A percentile compares a stretch with the other conserved stretches of the same genome.
phyloP scores from a whole-genome alignment of 1,140 invertebrate genomes.

The Uloborus diversus region DNA sequence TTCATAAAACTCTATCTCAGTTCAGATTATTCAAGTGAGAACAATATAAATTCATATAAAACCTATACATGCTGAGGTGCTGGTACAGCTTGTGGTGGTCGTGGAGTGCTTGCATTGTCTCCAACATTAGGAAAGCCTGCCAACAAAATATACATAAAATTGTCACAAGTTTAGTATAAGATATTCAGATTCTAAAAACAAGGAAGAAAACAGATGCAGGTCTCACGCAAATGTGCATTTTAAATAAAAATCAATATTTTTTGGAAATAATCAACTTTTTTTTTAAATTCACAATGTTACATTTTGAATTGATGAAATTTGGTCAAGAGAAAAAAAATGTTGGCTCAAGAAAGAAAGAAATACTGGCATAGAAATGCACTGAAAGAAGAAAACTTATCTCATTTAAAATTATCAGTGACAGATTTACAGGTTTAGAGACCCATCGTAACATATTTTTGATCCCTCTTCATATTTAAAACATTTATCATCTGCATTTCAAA shows the following conservation, averaged over 20 bases:
- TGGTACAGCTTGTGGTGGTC: constrained; percentile 2
- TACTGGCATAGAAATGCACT: too few species aligned
- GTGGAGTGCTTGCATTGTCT: constrained; percentile 2
- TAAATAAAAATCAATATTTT: not conserved
- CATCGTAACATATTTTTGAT: too few species aligned
- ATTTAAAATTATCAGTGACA: too few species aligned
- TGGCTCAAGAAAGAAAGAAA: too few species aligned
- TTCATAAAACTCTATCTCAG: too few species aligned
- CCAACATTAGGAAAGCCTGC: not conserved
- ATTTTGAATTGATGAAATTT: not conserved
- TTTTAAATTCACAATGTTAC: not conserved
- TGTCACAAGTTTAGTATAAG: not conserved
- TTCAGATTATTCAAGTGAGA: not conserved
- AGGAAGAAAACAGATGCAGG: not conserved
- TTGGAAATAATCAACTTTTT: not conserved
- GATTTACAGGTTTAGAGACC: too few species aligned
- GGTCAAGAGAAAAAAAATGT: too few species aligned
- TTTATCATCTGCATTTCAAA: too few species aligned
- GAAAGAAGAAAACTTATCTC: too few species aligned
- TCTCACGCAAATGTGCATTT: not conserved
- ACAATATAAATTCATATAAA: too few species aligned
- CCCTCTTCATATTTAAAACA: too few species aligned
- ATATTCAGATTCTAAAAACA: not conserved
- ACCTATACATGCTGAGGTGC: constrained; percentile 45
- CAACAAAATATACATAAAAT: not conserved